Evolutionary conservation across 2,113 vertebrate genomes (phyloP).

Genomic region (Phainopepla nitens): DNA sequence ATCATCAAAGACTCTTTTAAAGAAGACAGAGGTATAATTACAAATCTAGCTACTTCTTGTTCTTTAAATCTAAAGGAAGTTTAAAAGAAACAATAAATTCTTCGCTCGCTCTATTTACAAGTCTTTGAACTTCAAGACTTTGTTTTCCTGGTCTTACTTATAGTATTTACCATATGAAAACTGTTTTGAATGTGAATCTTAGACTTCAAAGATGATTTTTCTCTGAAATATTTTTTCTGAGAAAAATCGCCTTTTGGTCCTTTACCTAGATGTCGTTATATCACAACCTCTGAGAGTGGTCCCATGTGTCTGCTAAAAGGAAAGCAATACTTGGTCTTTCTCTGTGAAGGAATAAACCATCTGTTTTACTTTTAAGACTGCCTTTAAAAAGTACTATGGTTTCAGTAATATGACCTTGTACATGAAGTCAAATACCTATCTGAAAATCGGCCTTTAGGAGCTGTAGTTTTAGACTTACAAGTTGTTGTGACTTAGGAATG

Average conservation of each 20-base stretch:
- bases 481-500: neutral
- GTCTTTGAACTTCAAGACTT: neutral
- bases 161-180: neutral
- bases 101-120: neutral
- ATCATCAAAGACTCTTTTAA: conserved; percentile 80
- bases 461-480: neutral
- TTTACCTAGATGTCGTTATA: neutral
- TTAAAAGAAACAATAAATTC: neutral
- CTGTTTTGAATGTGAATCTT: neutral
- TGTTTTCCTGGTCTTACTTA: neutral
- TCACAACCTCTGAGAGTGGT: neutral
- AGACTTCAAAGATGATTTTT: neutral
- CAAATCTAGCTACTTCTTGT: neutral
- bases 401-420: neutral
- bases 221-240: neutral
- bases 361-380: neutral
- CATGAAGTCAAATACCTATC: neutral
- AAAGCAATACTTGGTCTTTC: neutral
- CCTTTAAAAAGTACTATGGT: neutral
- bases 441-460: neutral
- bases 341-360: neutral
- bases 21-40: neutral
- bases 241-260: neutral
- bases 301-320: neutral
- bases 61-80: neutral